Percentiles rank a stretch among this genome's conserved stretches.
These are phyloP conservation scores for Chrysolina haemoptera DNA, from an alignment of 2,888 invertebrate species.

Conservation along the genomic window DNA sequence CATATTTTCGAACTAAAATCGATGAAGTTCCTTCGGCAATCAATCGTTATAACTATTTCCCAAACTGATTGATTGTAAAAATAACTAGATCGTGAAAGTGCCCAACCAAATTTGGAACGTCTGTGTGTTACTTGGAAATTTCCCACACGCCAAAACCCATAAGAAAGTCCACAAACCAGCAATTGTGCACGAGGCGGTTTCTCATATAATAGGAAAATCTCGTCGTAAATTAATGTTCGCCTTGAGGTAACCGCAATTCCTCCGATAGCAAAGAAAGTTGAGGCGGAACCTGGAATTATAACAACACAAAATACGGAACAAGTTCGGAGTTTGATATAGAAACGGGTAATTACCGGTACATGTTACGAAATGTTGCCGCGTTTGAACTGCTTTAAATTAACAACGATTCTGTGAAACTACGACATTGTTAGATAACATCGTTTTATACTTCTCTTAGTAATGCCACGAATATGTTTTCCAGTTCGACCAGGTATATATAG, in stretches of 20 bases:
- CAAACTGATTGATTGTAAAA: not conserved
- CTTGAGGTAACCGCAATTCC: constrained; percentile 31
- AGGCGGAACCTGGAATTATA: constrained; percentile 49
- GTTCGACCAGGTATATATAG: not conserved
- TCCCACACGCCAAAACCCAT: constrained; percentile 2
- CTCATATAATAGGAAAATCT: constrained; percentile 32
- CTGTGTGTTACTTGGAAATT: not conserved
- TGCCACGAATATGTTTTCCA: not conserved
- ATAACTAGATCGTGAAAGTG: not conserved
- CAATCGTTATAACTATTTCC: not conserved
- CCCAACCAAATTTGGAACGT: not conserved
- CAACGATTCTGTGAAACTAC: constrained; percentile 59
- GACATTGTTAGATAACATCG: constrained; percentile 56
- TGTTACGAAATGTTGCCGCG: constrained; percentile 56
- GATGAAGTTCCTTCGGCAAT: too few relatives aligned
- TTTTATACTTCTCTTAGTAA: constrained; percentile 56
- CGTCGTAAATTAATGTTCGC: constrained; percentile 29
- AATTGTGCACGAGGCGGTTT: constrained; percentile 8
- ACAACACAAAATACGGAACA: constrained; percentile 54
- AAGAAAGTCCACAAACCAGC: not conserved
- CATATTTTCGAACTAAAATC: too few relatives aligned
- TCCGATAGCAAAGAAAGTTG: constrained; percentile 44
- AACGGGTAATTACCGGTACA: constrained; percentile 60
- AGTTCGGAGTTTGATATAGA: constrained; percentile 55
- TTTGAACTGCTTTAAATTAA: constrained; percentile 60